A percentile compares a stretch with the other conserved stretches of the same genome.
Evolutionary conservation across 2,888 invertebrate species (phyloP).

Genomic region (Teleogryllus oceanicus): DNA sequence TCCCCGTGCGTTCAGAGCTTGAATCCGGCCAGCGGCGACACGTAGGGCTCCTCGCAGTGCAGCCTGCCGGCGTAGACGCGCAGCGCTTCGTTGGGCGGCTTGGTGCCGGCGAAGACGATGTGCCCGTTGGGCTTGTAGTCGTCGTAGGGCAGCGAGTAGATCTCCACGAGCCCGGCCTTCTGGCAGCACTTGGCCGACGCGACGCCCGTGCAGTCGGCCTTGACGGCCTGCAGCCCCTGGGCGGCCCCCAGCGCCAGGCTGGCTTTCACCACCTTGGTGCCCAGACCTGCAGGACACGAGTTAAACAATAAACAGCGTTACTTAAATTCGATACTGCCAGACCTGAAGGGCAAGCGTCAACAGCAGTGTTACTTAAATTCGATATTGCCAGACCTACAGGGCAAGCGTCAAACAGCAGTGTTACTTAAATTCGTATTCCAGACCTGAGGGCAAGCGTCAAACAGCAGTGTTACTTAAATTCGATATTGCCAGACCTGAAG

Average conservation of each 20-base stretch:
- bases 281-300: constrained; percentile 27
- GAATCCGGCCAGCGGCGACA: constrained; percentile 20
- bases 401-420: too few species aligned
- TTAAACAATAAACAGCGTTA: too few species aligned
- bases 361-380: too few species aligned
- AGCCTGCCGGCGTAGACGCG: constrained; percentile 24
- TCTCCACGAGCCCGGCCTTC: constrained; percentile 26
- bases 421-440: too few species aligned
- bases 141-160: constrained; percentile 28
- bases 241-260: constrained; percentile 29
- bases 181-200: constrained; percentile 25
- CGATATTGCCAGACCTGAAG: too few species aligned
- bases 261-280: constrained; percentile 20
- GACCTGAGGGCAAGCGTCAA: too few species aligned
- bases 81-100: not conserved
- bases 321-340: too few species aligned
- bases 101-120: constrained; percentile 28
- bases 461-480: too few species aligned
- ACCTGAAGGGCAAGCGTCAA: too few species aligned
- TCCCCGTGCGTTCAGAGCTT: not conserved
- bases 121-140: constrained; percentile 24
- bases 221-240: constrained; percentile 26
- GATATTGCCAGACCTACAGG: too few species aligned
- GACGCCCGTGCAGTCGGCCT: constrained; percentile 32
- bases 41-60: constrained; percentile 23